These are phyloP conservation scores for Ammodytes marinus DNA, from an alignment of 2,113 vertebrate species.

Conservation along the genomic window DNA sequence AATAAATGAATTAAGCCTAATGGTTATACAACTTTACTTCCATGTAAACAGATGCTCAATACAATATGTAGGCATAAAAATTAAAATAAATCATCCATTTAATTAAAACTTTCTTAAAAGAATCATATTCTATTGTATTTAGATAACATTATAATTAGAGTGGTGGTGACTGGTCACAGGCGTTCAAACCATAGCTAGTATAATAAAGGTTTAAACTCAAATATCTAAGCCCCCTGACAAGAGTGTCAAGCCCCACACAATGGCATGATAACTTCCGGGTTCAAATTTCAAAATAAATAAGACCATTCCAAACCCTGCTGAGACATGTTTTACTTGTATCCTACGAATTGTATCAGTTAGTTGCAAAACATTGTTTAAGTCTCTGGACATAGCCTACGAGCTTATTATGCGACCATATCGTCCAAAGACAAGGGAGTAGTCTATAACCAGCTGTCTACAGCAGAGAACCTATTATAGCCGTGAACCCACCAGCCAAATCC, in stretches of 20 bases:
- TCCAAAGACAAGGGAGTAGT: not conserved
- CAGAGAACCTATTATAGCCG: not conserved
- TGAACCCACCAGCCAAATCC: not conserved
- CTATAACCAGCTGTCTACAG: not conserved
- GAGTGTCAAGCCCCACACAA: not conserved
- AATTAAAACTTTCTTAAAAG: not conserved
- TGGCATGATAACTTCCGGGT: slow-evolving; percentile 17
- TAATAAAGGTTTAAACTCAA: not conserved
- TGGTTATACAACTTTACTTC: not conserved
- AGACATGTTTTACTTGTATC: too few relatives aligned
- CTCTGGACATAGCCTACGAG: too few relatives aligned
- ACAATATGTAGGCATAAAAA: not conserved
- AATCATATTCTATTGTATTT: slow-evolving; percentile 1
- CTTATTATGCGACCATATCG: not conserved
- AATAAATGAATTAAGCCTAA: too few relatives aligned
- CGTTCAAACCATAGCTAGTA: not conserved
- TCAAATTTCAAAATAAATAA: slow-evolving; percentile 36
- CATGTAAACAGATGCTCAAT: not conserved
- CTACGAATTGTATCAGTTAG: not conserved
- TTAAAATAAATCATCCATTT: not conserved
- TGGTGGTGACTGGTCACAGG: not conserved
- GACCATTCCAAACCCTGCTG: not conserved
- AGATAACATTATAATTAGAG: not conserved
- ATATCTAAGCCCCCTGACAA: not conserved
- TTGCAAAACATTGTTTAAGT: not conserved